phyloP scores from a whole-genome alignment of 2,797 vertebrate species.

The Microctenopoma lineatum region DNA sequence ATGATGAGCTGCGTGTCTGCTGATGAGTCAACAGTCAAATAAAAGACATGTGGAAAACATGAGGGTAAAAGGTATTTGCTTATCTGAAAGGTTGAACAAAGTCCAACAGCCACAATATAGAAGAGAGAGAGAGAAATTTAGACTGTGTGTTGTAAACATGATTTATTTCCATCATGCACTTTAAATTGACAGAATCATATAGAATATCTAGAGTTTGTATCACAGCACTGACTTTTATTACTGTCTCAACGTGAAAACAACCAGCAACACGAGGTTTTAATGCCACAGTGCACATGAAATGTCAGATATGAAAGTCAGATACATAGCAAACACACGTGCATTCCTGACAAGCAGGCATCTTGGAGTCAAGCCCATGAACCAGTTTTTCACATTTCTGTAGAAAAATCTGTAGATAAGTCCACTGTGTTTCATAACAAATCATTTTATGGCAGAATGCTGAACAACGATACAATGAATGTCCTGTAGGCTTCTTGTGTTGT shows the following conservation, averaged over 20 bases:
- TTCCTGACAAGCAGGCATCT: not conserved
- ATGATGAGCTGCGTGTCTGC: too few species aligned
- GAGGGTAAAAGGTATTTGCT: slow-evolving; percentile 13
- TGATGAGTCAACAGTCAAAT: too few species aligned
- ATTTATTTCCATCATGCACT: too few species aligned
- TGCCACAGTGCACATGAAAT: too few species aligned
- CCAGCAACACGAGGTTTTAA: slow-evolving; percentile 19
- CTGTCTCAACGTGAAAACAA: not conserved
- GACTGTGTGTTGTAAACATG: too few species aligned
- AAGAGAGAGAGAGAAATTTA: not conserved
- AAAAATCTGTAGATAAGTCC: not conserved
- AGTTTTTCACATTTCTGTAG: not conserved
- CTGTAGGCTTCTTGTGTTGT: not conserved
- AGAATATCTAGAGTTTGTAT: too few species aligned
- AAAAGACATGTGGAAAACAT: not conserved
- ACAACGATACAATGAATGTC: too few species aligned
- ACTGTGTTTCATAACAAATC: too few species aligned
- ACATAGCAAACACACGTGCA: not conserved
- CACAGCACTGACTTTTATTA: not conserved
- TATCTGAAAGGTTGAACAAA: slow-evolving; percentile 25
- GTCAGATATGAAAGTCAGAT: too few species aligned
- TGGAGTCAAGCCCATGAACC: slow-evolving; percentile 5
- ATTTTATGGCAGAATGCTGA: too few species aligned
- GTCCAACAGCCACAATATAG: slow-evolving; percentile 22
- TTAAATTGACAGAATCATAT: too few species aligned